Evolutionary conservation across 2,113 vertebrate genomes (phyloP).

Genomic region (Henicopernis longicauda): DNA sequence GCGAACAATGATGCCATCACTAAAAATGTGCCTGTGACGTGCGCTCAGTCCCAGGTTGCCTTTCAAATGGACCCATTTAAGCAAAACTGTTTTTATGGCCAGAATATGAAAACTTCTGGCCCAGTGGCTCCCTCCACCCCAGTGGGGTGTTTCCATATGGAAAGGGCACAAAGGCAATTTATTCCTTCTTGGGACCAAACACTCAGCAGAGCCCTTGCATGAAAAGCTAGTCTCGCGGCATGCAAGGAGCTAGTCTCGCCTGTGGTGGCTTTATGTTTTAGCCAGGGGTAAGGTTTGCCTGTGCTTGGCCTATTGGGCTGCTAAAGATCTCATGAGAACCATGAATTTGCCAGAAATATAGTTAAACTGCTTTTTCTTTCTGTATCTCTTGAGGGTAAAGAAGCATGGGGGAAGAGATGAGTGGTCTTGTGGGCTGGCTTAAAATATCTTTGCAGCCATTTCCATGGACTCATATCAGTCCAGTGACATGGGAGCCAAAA

Average conservation of each 20-base stretch:
- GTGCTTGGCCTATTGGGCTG: not conserved
- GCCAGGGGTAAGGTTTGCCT: not conserved
- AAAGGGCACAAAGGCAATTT: not conserved
- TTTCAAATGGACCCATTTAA: not conserved
- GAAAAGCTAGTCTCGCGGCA: not conserved
- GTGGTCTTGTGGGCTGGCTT: not conserved
- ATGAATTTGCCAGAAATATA: not conserved
- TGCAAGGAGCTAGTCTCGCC: not conserved
- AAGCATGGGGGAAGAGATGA: not conserved
- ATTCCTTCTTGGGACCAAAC: not conserved
- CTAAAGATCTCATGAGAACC: not conserved
- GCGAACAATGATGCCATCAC: not conserved
- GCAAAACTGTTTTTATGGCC: not conserved
- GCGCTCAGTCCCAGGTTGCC: rapidly evolving
- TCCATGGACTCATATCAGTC: not conserved
- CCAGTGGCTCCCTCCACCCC: not conserved
- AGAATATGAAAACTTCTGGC: not conserved
- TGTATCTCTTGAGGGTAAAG: not conserved
- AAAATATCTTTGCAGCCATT: not conserved
- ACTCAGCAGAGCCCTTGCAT: not conserved
- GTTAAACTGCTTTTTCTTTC: not conserved
- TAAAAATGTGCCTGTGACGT: not conserved
- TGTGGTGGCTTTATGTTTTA: not conserved
- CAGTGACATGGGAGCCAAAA: not conserved
- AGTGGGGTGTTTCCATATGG: not conserved